phyloP scores from a whole-genome alignment of 2,888 invertebrate species.

The Syritta pipiens region DNA sequence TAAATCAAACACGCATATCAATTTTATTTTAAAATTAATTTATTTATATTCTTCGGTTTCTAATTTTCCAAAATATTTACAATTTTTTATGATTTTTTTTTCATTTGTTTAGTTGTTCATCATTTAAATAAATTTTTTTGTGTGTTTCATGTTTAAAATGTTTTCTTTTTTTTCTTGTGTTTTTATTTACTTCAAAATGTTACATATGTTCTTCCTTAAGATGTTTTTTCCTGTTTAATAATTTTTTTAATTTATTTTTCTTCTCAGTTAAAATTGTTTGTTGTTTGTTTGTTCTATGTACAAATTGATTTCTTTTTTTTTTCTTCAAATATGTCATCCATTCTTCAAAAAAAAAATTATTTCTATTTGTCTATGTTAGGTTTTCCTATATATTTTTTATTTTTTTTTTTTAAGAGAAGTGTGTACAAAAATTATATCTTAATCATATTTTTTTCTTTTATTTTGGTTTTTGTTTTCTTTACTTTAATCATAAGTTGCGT shows the following conservation, averaged over 20 bases:
- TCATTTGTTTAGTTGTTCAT: conserved; percentile 17
- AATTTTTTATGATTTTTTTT: conserved; percentile 12
- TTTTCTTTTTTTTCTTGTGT: conserved; percentile 1
- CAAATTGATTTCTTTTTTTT: conserved; percentile 12
- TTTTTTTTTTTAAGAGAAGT: conserved; percentile 40
- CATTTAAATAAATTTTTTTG: too few species aligned
- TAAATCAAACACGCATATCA: too few species aligned
- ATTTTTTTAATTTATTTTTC: conserved; percentile 7
- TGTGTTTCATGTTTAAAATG: too few species aligned
- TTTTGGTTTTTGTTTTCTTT: conserved; percentile 13
- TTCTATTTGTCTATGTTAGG: not conserved
- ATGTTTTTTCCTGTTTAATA: conserved; percentile 4
- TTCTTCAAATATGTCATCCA: conserved; percentile 24
- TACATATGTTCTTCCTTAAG: not conserved
- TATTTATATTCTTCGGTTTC: conserved; percentile 59
- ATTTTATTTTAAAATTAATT: conserved; percentile 61
- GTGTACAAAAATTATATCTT: conserved; percentile 67
- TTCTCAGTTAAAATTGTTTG: not conserved
- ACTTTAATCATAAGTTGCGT: conserved; percentile 64
- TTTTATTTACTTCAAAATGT: not conserved
- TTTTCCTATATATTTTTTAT: conserved; percentile 1
- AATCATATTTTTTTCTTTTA: conserved; percentile 26
- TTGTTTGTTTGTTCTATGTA: too few species aligned
- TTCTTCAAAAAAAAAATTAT: conserved; percentile 3
- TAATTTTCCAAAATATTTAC: conserved; percentile 68